These are phyloP conservation scores for Anguilla japonica DNA, from an alignment of 2,113 vertebrate genomes.

Conservation along the genomic window DNA sequence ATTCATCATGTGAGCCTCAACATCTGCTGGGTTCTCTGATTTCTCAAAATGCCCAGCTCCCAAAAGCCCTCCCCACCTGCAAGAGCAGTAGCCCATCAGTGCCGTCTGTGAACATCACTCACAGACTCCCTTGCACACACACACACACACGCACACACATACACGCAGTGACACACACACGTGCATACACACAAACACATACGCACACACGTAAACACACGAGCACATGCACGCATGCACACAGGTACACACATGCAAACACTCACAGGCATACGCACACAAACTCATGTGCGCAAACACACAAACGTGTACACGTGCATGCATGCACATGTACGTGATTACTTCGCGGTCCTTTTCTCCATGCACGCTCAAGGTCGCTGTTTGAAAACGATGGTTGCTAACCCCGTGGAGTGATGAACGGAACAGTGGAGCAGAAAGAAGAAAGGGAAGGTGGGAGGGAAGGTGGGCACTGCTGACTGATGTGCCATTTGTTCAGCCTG, in stretches of 20 bases:
- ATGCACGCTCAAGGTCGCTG: constrained; percentile 74
- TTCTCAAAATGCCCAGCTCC: constrained; percentile 76
- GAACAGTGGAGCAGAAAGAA: constrained; percentile 33
- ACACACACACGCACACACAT: constrained; percentile 2
- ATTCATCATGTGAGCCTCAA: constrained; percentile 78
- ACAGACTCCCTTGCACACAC: constrained; percentile 5
- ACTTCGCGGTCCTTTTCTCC: constrained; percentile 73
- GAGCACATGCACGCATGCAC: background rate
- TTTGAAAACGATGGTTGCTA: constrained; percentile 81
- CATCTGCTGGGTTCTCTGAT: constrained; percentile 79
- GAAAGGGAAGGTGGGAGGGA: constrained; percentile 57
- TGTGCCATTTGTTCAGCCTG: constrained; percentile 76
- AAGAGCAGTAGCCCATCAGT: constrained; percentile 77
- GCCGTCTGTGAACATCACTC: constrained; percentile 58
- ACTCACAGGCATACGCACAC: background rate
- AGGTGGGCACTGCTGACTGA: constrained; percentile 64
- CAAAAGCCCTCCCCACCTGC: constrained; percentile 80
- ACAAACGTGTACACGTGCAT: background rate
- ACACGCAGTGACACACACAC: constrained; percentile 10
- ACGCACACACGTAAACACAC: background rate
- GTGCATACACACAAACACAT: background rate
- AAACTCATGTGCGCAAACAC: background rate
- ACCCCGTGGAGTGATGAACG: constrained; percentile 59
- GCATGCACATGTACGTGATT: constrained; percentile 41
- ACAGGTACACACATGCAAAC: background rate